Percentiles rank a stretch among this genome's conserved stretches.
These are phyloP conservation scores for Loris lydekkerianus DNA, from an alignment of 2,797 vertebrate genomes.

Conservation along the genomic window DNA sequence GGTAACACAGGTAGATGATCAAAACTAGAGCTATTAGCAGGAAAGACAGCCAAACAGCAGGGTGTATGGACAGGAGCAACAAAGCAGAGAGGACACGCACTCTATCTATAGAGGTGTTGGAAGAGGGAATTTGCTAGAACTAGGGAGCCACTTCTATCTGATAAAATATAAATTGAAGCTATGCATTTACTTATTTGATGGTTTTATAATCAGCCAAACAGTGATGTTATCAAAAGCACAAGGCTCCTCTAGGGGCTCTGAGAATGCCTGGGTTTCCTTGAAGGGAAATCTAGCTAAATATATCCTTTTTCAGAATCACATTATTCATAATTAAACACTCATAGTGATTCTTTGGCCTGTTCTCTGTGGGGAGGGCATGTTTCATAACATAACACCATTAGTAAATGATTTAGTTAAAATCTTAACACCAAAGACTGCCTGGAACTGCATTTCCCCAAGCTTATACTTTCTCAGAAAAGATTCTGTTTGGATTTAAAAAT, in stretches of 20 bases:
- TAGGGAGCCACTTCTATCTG: neutral
- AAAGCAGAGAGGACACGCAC: neutral
- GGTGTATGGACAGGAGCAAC: neutral
- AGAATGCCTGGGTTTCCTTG: neutral
- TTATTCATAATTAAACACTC: constrained; percentile 16
- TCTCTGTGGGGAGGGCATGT: neutral
- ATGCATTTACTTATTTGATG: constrained; percentile 4
- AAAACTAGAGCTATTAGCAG: neutral
- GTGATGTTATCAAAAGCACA: neutral
- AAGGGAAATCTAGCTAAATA: neutral
- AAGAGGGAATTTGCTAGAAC: neutral
- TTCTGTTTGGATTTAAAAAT: constrained; percentile 26
- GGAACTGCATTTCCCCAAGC: neutral
- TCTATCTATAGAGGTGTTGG: neutral
- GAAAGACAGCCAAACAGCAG: neutral
- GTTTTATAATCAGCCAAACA: neutral
- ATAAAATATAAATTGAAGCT: neutral
- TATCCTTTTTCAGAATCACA: constrained; percentile 13
- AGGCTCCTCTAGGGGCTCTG: neutral
- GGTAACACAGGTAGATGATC: neutral
- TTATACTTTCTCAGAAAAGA: constrained; percentile 9
- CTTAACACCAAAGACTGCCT: neutral
- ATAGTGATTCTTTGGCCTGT: neutral
- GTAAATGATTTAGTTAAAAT: neutral
- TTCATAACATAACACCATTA: constrained; percentile 22